A percentile compares a stretch with the other conserved stretches of the same genome.
These are phyloP conservation scores for Andrena chrysosceles DNA, from an alignment of 2,888 invertebrate genomes.

Conservation along the genomic window DNA sequence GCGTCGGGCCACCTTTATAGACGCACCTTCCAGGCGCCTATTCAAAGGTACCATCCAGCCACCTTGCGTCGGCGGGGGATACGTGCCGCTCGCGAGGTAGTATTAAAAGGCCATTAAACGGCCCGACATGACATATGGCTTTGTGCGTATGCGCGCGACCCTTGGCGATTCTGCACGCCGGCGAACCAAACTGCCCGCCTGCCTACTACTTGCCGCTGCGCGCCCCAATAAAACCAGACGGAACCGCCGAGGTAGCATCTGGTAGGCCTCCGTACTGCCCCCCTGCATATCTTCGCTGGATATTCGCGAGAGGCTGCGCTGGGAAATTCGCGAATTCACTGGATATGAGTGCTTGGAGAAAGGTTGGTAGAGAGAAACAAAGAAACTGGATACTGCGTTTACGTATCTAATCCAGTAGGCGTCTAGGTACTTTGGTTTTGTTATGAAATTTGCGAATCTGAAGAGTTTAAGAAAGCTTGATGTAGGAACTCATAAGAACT, in stretches of 20 bases:
- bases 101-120: conserved; percentile 80
- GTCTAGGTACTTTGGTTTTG: not conserved
- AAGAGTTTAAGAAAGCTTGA: not conserved
- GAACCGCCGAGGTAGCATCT: conserved; percentile 14
- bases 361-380: not conserved
- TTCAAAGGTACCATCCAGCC: conserved; percentile 65
- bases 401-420: not conserved
- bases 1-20: conserved; percentile 52
- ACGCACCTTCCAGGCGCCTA: conserved; percentile 60
- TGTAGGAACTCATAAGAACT: no score
- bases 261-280: not conserved
- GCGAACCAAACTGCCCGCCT: conserved; percentile 54
- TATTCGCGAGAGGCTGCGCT: not conserved
- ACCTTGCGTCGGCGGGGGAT: conserved; percentile 62
- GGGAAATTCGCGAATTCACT: conserved; percentile 40
- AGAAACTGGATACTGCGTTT: not conserved
- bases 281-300: not conserved
- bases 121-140: conserved; percentile 78
- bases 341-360: not conserved
- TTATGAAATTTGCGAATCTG: not conserved
- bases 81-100: conserved; percentile 72
- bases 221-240: conserved; percentile 48
- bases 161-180: conserved; percentile 61
- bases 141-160: conserved; percentile 69
- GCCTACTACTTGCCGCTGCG: conserved; percentile 35